Percentiles rank a stretch among this genome's conserved stretches.
Evolutionary conservation across 2,113 vertebrate species (phyloP).

Genomic region (Alouatta palliata): DNA sequence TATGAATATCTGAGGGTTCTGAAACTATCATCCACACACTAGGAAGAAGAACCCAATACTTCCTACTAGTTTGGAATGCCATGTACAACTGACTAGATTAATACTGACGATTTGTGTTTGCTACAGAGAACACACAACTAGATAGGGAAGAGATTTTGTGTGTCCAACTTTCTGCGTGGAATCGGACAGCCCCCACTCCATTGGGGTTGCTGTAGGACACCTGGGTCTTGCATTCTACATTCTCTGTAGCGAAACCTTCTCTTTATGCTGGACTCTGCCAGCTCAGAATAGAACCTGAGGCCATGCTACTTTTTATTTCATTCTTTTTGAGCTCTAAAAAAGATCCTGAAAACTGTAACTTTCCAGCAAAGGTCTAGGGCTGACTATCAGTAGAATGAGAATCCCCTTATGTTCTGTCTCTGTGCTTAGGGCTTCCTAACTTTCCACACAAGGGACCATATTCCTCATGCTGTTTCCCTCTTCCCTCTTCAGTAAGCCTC

Average conservation of each 20-base stretch:
- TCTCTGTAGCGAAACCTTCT: neutral
- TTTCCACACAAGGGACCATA: neutral
- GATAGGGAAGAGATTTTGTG: neutral
- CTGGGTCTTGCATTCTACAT: neutral
- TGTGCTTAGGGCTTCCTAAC: neutral
- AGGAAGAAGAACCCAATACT: neutral
- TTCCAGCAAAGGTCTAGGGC: neutral
- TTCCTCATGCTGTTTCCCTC: neutral
- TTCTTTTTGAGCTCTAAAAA: neutral
- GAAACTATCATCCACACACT: neutral
- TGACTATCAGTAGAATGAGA: neutral
- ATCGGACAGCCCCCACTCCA: neutral
- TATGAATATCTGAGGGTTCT: neutral
- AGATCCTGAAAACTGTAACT: neutral
- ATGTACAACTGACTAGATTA: neutral
- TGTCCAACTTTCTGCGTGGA: neutral
- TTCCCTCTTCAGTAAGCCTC: neutral
- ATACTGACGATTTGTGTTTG: neutral
- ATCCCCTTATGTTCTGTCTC: neutral
- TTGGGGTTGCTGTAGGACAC: neutral
- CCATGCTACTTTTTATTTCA: neutral
- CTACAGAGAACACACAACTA: neutral
- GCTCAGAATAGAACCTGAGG: neutral
- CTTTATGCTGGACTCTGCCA: neutral
- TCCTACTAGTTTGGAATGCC: neutral